Evolutionary conservation across 2,888 invertebrate genomes (phyloP).

Genomic region (Eudemis profundana): DNA sequence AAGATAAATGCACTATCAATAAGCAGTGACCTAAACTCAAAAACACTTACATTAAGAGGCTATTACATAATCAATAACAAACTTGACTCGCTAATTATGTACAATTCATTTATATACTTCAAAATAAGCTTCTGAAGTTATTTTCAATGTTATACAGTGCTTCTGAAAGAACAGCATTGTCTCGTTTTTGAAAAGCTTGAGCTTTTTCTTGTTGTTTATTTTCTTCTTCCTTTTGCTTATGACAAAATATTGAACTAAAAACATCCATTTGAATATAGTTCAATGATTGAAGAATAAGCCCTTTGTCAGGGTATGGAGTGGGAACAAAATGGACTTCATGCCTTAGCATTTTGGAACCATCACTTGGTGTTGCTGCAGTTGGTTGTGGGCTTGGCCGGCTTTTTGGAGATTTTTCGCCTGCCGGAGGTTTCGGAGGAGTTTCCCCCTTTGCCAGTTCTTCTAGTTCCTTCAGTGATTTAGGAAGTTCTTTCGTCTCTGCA

Average conservation of each 20-base stretch:
- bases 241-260: slow-evolving; percentile 73
- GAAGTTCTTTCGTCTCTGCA: slow-evolving; percentile 23
- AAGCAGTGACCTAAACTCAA: slow-evolving; percentile 15
- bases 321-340: slow-evolving; percentile 51
- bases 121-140: slow-evolving; percentile 79
- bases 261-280: slow-evolving; percentile 83
- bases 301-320: slow-evolving; percentile 78
- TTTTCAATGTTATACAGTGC: slow-evolving; percentile 75
- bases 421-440: slow-evolving; percentile 20
- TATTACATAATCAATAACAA: slow-evolving; percentile 49
- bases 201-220: slow-evolving; percentile 51
- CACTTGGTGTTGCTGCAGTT: slow-evolving; percentile 46
- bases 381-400: slow-evolving; percentile 45
- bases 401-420: slow-evolving; percentile 13
- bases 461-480: slow-evolving; percentile 20
- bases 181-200: slow-evolving; percentile 55
- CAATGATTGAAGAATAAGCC: slow-evolving; percentile 75
- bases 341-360: slow-evolving; percentile 46
- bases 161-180: slow-evolving; percentile 70
- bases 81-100: slow-evolving; percentile 46
- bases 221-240: slow-evolving; percentile 52
- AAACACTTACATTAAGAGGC: slow-evolving; percentile 33
- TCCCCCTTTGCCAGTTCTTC: slow-evolving; percentile 15
- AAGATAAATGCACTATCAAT: slow-evolving; percentile 23
- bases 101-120: slow-evolving; percentile 49